Evolutionary conservation across 2,797 vertebrate species (phyloP), one percentile per base, ranked within the genome.

Genomic region (Clarias laeviceps): DNA sequence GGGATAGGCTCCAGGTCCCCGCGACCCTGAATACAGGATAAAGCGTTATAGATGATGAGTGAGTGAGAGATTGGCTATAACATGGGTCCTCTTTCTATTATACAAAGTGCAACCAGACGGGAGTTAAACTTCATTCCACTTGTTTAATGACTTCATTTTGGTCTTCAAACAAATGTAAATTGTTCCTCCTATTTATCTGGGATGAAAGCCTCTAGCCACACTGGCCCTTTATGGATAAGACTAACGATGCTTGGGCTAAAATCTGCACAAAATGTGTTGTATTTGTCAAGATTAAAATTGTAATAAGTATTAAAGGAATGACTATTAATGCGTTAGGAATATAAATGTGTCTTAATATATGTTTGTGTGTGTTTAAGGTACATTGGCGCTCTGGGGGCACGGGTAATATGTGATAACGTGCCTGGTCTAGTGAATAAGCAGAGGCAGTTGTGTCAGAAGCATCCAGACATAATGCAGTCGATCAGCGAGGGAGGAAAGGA

Each of bases 401-500:
- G 97, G 70, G 97, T 99, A 88, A 99, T 99, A 92, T 99, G 98
- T 37, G 96, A 99, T 84, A 99, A 99, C 91, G 98, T 99, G 92
- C 98, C 98, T 0, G 98, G 98, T 40, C 92, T 99, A 94, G 97
- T 98, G 90, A 98, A 97, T 92, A 98, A 98, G 93, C 98, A 99
- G 93, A 94, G 97, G 32, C 98, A 99, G 85, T 94, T 99, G 86
- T 99, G 98, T 93, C 98, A 98, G 92, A 95, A 96, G 78, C 96
- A 99, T 89, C 97, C 98, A 0, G 98, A 99, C 91, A 97, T 99
- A 93, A 99, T 99, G 98, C 98, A 98, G 91, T 97, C 98, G 0
- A 97, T 99, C 3, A 98, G 98, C 0, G 97, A 98, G 85, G 98
- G 98, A 68, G 97, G 98, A 86, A 97, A 97, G 90, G 98, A 99